Evolutionary conservation across 1,140 invertebrate genomes (phyloP).

Genomic region (Camponotus floridanus): DNA sequence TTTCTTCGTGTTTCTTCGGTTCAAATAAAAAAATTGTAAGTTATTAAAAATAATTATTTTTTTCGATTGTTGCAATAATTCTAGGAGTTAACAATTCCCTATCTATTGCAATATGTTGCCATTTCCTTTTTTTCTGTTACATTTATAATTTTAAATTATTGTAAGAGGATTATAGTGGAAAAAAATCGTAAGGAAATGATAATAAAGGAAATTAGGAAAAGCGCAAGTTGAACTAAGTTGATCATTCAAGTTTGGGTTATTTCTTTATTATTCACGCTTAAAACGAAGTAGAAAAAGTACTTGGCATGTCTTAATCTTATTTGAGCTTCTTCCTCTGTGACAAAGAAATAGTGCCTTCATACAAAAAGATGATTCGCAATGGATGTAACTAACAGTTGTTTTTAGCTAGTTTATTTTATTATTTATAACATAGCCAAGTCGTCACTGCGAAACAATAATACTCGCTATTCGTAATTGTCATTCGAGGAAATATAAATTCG

Average conservation of each 20-base stretch:
- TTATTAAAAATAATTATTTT: constrained; percentile 17
- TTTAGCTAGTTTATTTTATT: not conserved
- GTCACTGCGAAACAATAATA: constrained; percentile 28
- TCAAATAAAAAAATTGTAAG: constrained; percentile 18
- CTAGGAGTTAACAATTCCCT: not conserved
- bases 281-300: constrained; percentile 69
- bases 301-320: constrained; percentile 36
- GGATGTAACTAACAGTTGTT: constrained; percentile 20
- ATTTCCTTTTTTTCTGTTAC: not conserved
- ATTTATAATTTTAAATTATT: constrained; percentile 16
- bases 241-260: constrained; percentile 33
- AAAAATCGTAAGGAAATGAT: not conserved
- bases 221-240: not conserved
- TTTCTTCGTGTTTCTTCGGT: not conserved
- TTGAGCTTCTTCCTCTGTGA: constrained; percentile 36
- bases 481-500: not conserved
- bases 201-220: constrained; percentile 41
- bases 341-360: constrained; percentile 47
- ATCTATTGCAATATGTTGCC: not conserved
- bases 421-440: constrained; percentile 29
- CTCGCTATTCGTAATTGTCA: not conserved
- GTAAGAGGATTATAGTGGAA: not conserved
- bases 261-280: constrained; percentile 64
- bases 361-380: constrained; percentile 3
- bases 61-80: constrained; percentile 3